phyloP scores from a whole-genome alignment of 2,113 vertebrate species.

The Megaceryle torquata region DNA sequence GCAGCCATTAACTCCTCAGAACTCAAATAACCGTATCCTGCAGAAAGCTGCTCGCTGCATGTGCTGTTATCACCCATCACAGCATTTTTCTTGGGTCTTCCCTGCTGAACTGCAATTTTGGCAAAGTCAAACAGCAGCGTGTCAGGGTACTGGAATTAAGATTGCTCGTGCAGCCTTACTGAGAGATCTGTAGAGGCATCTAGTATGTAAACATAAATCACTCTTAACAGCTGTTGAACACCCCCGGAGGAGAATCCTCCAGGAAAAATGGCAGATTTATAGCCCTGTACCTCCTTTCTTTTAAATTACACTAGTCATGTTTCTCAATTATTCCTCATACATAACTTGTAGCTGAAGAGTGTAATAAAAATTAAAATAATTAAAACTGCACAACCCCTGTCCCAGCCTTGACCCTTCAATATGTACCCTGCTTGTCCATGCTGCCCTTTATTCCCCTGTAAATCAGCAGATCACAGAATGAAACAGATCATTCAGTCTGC shows the following conservation, averaged over 20 bases:
- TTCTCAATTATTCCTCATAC: background rate
- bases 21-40: background rate
- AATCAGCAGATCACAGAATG: background rate
- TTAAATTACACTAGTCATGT: background rate
- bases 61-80: rapidly evolving
- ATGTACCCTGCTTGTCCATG: background rate
- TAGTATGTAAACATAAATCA: background rate
- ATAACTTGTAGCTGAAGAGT: background rate
- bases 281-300: background rate
- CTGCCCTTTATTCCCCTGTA: background rate
- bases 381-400: background rate
- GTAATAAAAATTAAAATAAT: background rate
- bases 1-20: background rate
- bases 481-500: background rate
- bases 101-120: background rate
- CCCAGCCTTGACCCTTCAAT: background rate
- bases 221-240: background rate
- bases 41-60: background rate
- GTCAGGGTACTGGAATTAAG: background rate
- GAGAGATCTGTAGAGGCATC: background rate
- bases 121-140: background rate
- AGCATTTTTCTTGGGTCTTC: background rate
- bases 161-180: background rate
- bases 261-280: background rate
- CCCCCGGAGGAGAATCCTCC: background rate